These are phyloP conservation scores for Taeniopygia guttata DNA, from an alignment of 2,797 vertebrate species.

Conservation along the genomic window DNA sequence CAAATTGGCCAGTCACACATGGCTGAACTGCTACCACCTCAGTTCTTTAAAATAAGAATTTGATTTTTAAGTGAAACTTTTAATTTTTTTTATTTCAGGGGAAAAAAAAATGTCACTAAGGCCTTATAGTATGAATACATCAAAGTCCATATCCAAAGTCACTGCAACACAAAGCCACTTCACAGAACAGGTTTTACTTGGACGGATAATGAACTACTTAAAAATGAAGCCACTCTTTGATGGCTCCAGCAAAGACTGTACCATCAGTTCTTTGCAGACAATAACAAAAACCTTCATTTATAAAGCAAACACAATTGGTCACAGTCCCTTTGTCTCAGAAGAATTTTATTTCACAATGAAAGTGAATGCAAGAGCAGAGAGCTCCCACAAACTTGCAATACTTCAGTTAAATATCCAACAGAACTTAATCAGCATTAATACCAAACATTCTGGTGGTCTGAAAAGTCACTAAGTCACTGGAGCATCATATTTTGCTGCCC, in stretches of 20 bases:
- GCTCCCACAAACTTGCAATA: neutral
- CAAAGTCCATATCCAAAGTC: neutral
- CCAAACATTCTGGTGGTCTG: rapidly evolving
- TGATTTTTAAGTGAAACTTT: neutral
- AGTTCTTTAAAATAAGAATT: neutral
- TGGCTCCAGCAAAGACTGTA: neutral
- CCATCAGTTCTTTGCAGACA: neutral
- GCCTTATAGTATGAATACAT: neutral
- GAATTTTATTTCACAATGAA: neutral
- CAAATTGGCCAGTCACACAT: neutral
- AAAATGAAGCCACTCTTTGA: neutral
- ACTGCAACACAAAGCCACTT: neutral
- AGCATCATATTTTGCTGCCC: neutral
- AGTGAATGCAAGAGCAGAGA: neutral
- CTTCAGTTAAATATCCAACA: neutral
- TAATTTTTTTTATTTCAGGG: neutral
- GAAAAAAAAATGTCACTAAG: neutral
- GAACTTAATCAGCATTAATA: neutral
- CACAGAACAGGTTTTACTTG: neutral
- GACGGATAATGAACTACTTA: neutral
- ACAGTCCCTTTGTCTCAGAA: neutral
- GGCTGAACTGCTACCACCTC: neutral
- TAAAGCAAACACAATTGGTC: neutral
- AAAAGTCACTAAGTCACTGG: neutral
- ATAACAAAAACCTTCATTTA: neutral